Evolutionary conservation across 2,888 invertebrate species (phyloP).

Genomic region (Acutogordius australiensis): DNA sequence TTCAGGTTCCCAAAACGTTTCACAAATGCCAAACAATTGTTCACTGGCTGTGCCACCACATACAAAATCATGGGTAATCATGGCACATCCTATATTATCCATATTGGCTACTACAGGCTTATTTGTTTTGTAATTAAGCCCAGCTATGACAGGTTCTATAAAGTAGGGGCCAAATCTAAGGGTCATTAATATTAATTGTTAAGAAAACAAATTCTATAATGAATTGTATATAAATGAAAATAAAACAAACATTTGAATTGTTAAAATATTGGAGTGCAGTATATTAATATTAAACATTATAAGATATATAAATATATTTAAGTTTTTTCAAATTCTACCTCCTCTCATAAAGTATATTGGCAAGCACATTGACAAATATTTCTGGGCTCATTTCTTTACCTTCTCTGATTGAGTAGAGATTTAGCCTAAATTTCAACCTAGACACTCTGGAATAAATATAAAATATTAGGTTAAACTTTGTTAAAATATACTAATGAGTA

Average conservation of each 20-base stretch:
- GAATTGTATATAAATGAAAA: too few species aligned
- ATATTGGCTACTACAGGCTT: constrained; percentile 69
- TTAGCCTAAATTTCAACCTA: constrained; percentile 55
- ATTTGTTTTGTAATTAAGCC: constrained; percentile 46
- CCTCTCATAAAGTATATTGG: constrained; percentile 71
- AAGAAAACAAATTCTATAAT: too few species aligned
- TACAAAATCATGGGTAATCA: constrained; percentile 72
- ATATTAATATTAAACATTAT: too few species aligned
- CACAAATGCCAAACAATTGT: constrained; percentile 47
- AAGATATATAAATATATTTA: too few species aligned
- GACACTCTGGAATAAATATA: too few species aligned
- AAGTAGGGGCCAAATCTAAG: constrained; percentile 94
- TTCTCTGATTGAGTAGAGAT: constrained; percentile 73
- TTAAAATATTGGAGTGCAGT: too few species aligned
- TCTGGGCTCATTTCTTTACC: constrained; percentile 63
- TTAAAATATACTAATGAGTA: too few species aligned
- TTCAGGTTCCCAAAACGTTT: constrained; percentile 68
- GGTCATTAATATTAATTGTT: too few species aligned
- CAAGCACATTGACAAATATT: constrained; percentile 64
- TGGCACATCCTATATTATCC: constrained; percentile 74
- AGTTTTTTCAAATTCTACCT: too few species aligned
- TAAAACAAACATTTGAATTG: too few species aligned
- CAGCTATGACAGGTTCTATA: constrained; percentile 80
- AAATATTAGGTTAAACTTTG: too few species aligned
- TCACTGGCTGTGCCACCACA: constrained; percentile 66